Percentiles rank a stretch among this genome's conserved stretches.
Conservation (phyloP, 35 echinoderm and acorn worm species). For the Nesometra sesokonis region DNA sequence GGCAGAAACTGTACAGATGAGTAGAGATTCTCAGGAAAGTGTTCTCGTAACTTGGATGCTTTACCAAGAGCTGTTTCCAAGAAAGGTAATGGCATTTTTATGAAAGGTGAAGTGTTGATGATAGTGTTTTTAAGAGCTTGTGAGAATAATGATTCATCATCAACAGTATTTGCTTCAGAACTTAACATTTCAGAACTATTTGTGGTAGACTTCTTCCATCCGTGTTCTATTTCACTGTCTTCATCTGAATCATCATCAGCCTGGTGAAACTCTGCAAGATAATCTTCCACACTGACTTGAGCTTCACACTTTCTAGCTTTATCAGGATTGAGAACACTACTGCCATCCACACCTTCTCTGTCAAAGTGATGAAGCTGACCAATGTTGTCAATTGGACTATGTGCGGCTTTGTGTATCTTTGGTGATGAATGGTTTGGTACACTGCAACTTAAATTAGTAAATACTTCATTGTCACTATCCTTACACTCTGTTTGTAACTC, state of each 20-base stretch:
- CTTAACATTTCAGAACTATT: not conserved
- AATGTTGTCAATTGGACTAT: not conserved
- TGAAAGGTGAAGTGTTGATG: conserved; percentile 52
- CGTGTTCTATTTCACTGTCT: conserved; percentile 18
- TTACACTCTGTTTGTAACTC: not conserved
- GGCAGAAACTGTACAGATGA: conserved; percentile 26
- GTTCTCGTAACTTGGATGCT: conserved; percentile 17
- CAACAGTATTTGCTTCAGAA: not conserved
- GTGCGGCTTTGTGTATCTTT: not conserved
- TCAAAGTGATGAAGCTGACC: not conserved
- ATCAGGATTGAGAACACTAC: not conserved
- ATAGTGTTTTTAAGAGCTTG: conserved; percentile 23
- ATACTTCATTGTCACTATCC: not conserved
- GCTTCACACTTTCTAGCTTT: not conserved
- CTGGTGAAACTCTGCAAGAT: not conserved
- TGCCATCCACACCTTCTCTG: not conserved
- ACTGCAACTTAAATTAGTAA: not conserved
- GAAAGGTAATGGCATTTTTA: conserved; percentile 42
- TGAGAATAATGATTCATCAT: conserved; percentile 28
- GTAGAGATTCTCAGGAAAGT: conserved; percentile 47
- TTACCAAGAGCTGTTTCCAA: conserved; percentile 51
- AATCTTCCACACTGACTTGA: not conserved
- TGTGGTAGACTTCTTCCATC: not conserved
- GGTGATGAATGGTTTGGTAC: not conserved
- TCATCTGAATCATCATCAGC: conserved; percentile 2